phyloP scores from a whole-genome alignment of 2,888 invertebrate genomes.

The Mythimna lalbum region DNA sequence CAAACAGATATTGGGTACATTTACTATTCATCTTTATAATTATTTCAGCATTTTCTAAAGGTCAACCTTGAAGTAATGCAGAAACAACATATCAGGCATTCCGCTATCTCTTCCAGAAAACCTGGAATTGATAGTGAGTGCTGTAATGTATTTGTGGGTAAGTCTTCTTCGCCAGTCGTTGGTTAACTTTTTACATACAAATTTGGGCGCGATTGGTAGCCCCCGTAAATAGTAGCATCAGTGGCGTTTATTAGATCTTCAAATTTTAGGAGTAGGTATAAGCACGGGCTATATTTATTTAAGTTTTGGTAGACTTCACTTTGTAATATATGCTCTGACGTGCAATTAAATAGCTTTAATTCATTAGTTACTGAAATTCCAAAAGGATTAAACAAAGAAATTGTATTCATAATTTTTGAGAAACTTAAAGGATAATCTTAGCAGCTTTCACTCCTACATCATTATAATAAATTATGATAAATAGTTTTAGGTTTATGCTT shows the following conservation, averaged over 20 bases:
- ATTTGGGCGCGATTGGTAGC: not conserved
- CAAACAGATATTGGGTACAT: conserved; percentile 91
- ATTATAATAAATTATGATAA: conserved; percentile 22
- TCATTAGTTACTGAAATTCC: no score
- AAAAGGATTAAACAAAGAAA: not conserved
- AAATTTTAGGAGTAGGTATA: not conserved
- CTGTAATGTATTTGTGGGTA: not conserved
- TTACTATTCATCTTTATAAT: not conserved
- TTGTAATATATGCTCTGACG: not conserved
- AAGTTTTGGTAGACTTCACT: not conserved
- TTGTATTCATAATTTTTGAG: not conserved
- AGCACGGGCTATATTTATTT: not conserved
- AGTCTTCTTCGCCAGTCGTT: not conserved
- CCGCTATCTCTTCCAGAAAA: not conserved
- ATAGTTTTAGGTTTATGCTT: conserved; percentile 33
- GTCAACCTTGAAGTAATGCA: no score
- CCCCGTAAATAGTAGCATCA: not conserved
- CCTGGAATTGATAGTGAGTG: not conserved
- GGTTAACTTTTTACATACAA: not conserved
- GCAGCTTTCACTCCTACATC: conserved; percentile 39
- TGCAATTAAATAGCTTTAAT: not conserved
- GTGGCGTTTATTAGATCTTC: not conserved
- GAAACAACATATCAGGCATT: not conserved
- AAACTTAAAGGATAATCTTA: conserved; percentile 20
- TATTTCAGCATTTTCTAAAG: no score